Evolutionary conservation across 2,888 invertebrate genomes (phyloP).

Genomic region (Meliscaeva auricollis): DNA sequence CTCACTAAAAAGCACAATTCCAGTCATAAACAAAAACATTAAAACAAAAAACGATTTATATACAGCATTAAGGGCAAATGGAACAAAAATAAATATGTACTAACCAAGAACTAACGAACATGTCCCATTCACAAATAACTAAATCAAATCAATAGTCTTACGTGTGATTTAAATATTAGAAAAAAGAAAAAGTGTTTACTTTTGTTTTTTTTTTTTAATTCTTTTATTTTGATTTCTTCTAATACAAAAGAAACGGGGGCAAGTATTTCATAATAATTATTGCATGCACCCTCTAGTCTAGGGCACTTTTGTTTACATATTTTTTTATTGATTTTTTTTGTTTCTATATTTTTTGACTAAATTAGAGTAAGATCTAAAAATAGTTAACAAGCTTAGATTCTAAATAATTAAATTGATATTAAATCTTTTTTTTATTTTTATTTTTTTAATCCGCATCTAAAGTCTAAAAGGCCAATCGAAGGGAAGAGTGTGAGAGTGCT

Average conservation of each 20-base stretch:
- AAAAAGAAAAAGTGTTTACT: conserved; percentile 2
- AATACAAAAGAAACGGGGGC: conserved; percentile 7
- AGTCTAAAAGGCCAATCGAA: conserved; percentile 58
- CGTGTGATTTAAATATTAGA: conserved; percentile 27
- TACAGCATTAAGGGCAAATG: conserved; percentile 8
- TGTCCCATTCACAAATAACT: conserved; percentile 44
- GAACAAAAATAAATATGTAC: conserved; percentile 1
- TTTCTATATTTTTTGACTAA: conserved; percentile 7
- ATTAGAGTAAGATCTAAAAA: conserved; percentile 55
- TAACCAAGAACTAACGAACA: conserved; percentile 9
- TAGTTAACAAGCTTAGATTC: conserved; percentile 67
- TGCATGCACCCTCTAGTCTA: conserved; percentile 14
- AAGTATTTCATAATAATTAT: conserved; percentile 24
- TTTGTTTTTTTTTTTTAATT: background rate
- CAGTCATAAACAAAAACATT: conserved; percentile 31
- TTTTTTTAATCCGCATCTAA: conserved; percentile 50
- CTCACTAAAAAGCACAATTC: conserved; percentile 15
- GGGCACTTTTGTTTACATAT: conserved; percentile 18
- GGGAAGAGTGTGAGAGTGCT: conserved; percentile 46
- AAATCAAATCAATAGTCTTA: conserved; percentile 68
- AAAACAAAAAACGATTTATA: background rate
- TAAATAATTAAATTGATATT: conserved; percentile 44
- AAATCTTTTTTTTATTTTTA: background rate
- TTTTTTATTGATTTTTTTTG: background rate
- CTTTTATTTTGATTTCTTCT: conserved; percentile 17